Evolutionary conservation across 1,140 invertebrate genomes (phyloP).

Genomic region (Cherax quadricarinatus): DNA sequence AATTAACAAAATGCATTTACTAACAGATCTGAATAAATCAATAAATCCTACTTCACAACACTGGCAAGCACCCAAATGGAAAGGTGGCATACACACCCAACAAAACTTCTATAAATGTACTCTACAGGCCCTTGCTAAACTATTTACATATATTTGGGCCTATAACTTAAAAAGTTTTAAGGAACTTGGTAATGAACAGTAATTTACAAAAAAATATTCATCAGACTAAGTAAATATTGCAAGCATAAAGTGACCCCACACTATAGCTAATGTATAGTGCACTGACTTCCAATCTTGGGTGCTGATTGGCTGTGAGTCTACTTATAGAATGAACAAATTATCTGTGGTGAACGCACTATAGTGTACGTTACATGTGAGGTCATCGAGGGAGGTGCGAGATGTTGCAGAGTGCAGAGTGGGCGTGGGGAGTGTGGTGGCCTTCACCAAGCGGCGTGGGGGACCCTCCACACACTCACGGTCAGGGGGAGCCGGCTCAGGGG

Average conservation of each 20-base stretch:
- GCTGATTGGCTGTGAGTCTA: constrained; percentile 40
- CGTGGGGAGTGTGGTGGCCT: constrained; percentile 78
- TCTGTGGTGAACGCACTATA: constrained; percentile 56
- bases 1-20: neutral
- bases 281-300: constrained; percentile 41
- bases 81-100: constrained; percentile 15
- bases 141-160: neutral
- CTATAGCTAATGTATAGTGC: constrained; percentile 15
- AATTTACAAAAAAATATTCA: neutral
- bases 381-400: constrained; percentile 73
- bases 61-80: constrained; percentile 42
- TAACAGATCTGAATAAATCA: neutral
- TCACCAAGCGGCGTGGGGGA: constrained; percentile 76
- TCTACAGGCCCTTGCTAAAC: neutral
- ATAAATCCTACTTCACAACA: constrained; percentile 37
- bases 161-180: neutral
- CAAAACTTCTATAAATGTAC: neutral
- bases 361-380: constrained; percentile 74
- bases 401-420: constrained; percentile 80
- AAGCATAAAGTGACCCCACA: constrained; percentile 43
- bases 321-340: constrained; percentile 35
- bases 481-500: constrained; percentile 88
- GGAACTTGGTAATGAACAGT: neutral
- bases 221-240: constrained; percentile 9
- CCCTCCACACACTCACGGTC: constrained; percentile 79